Conservation (phyloP, 1,140 invertebrate genomes). For the Pseudomyrmex sp. region DNA sequence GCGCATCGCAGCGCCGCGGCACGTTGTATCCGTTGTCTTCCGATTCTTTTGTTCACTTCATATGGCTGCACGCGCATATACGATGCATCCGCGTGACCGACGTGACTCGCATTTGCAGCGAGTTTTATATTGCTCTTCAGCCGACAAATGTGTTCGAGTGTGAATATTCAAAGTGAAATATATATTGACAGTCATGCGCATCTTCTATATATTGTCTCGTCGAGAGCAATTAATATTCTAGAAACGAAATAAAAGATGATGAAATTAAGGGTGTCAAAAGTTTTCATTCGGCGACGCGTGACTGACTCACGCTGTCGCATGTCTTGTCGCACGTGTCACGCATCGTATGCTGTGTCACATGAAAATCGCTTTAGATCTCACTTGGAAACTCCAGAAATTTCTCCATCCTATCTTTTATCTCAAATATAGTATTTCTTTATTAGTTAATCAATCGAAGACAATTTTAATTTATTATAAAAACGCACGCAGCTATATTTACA, state of each 20-base stretch:
- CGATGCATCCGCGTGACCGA: conserved; percentile 52
- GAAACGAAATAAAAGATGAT: conserved; percentile 35
- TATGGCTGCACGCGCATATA: neutral
- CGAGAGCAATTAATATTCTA: conserved; percentile 30
- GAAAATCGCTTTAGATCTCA: neutral
- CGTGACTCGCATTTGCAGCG: conserved; percentile 41
- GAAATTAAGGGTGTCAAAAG: conserved; percentile 6
- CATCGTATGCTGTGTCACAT: conserved; percentile 3
- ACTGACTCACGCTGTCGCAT: conserved; percentile 15
- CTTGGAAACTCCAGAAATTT: neutral
- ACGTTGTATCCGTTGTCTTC: neutral
- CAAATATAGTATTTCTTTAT: neutral
- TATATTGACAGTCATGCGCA: neutral
- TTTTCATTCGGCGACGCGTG: neutral
- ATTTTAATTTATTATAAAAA: conserved; percentile 1
- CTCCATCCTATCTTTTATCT: neutral
- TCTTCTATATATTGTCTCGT: too few species aligned
- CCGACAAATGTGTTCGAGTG: neutral
- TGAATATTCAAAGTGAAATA: neutral
- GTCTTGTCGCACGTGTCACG: neutral
- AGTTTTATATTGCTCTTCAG: conserved; percentile 1
- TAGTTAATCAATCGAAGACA: neutral
- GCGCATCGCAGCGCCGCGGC: neutral
- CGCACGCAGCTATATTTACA: neutral
- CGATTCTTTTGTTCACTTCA: conserved; percentile 29